Conservation (phyloP, 2,797 vertebrate species). For the Oryzias dopingdopingensis region DNA sequence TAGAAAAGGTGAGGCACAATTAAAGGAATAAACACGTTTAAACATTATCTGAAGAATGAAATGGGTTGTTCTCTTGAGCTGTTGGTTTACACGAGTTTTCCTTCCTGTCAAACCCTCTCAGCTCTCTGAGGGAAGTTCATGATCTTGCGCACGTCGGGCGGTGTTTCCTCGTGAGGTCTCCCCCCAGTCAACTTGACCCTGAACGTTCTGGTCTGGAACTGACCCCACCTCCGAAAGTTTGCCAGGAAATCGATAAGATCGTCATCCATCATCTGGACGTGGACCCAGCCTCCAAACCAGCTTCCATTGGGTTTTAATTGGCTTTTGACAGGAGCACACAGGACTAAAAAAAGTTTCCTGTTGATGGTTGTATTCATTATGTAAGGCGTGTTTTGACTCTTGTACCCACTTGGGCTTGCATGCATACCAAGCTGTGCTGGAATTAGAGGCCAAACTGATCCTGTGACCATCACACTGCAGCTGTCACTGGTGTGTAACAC, state of each 20-base stretch:
- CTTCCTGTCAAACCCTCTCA: constrained; percentile 36
- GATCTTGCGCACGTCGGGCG: constrained; percentile 23
- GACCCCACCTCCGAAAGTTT: constrained; percentile 48
- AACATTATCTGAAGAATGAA: background rate
- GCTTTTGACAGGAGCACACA: background rate
- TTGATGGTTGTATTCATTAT: constrained; percentile 7
- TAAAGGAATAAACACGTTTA: background rate
- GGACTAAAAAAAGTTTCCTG: too few relatives aligned
- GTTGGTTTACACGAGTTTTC: constrained; percentile 35
- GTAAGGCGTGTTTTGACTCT: constrained; percentile 40
- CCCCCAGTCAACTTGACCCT: constrained; percentile 41
- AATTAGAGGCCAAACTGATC: constrained; percentile 62
- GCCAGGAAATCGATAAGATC: constrained; percentile 56
- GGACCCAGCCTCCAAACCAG: too few relatives aligned
- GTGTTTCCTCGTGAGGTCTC: constrained; percentile 53
- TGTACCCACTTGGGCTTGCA: constrained; percentile 37
- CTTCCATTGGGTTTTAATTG: too few relatives aligned
- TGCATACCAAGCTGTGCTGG: constrained; percentile 56
- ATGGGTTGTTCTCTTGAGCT: background rate
- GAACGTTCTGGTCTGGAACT: constrained; percentile 39
- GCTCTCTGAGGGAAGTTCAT: constrained; percentile 38
- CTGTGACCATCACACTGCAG: constrained; percentile 74
- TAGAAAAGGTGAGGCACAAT: background rate
- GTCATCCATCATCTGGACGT: constrained; percentile 41
- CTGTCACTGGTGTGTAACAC: constrained; percentile 71